These are phyloP conservation scores for Lamproptera curius DNA, from an alignment of 2,888 invertebrate species.

Conservation along the genomic window DNA sequence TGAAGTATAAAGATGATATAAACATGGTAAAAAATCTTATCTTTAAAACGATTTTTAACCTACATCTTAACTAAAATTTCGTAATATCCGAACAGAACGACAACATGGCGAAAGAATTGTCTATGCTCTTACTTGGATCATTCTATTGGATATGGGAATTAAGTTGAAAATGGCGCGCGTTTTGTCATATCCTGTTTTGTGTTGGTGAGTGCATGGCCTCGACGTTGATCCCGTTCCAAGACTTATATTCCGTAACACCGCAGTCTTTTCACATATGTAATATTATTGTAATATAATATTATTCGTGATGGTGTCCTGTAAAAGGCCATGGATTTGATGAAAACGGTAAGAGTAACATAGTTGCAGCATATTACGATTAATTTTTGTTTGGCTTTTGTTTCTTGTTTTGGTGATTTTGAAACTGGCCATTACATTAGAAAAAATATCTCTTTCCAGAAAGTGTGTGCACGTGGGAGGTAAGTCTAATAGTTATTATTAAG, in stretches of 20 bases:
- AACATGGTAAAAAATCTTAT: too few species aligned
- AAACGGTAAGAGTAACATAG: conserved; percentile 70
- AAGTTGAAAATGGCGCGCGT: conserved; percentile 64
- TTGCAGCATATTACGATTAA: conserved; percentile 48
- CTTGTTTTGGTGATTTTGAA: conserved; percentile 79
- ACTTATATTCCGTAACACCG: conserved; percentile 54
- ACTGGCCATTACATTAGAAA: conserved; percentile 78
- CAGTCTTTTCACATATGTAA: conserved; percentile 54
- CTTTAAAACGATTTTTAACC: background rate
- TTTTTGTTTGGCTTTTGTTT: conserved; percentile 78
- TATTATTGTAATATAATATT: conserved; percentile 53
- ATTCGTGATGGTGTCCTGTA: conserved; percentile 76
- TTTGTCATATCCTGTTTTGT: conserved; percentile 76
- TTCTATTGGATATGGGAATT: conserved; percentile 46
- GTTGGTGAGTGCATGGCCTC: conserved; percentile 69
- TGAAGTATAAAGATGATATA: too few species aligned
- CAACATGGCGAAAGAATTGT: conserved; percentile 34
- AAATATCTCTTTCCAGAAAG: conserved; percentile 76
- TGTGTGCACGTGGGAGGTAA: conserved; percentile 77
- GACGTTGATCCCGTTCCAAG: conserved; percentile 65
- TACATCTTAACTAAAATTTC: conserved; percentile 10
- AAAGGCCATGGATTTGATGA: conserved; percentile 80
- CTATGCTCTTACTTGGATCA: conserved; percentile 36
- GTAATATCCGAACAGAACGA: conserved; percentile 35
- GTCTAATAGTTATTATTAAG: conserved; percentile 61